These are phyloP conservation scores for Macquaria ambigua DNA, from an alignment of 2,113 vertebrate genomes.

Conservation along the genomic window DNA sequence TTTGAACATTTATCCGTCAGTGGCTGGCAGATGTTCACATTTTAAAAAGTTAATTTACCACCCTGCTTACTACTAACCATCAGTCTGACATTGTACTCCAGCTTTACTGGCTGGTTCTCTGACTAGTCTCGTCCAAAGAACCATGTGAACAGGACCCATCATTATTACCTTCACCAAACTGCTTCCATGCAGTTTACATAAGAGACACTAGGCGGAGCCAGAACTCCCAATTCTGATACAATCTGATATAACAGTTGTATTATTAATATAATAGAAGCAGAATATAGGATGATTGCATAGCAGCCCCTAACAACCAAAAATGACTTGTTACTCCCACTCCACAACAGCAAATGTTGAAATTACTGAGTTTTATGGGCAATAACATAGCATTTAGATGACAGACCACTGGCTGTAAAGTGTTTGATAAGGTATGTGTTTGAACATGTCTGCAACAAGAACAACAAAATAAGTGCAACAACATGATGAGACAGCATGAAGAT, in stretches of 20 bases:
- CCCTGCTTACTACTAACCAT: too few species aligned
- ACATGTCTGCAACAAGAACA: neutral
- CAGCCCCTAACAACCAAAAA: neutral
- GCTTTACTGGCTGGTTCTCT: neutral
- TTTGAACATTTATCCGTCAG: too few species aligned
- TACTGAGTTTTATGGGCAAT: neutral
- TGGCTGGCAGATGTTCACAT: too few species aligned
- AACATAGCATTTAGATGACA: neutral
- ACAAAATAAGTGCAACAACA: neutral
- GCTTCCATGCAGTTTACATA: neutral
- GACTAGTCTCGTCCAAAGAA: neutral
- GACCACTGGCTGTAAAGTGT: neutral
- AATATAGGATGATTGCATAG: neutral
- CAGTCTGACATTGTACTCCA: neutral
- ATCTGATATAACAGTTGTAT: neutral
- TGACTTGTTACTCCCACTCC: neutral
- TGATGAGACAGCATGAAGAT: neutral
- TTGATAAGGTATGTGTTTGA: neutral
- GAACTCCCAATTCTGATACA: neutral
- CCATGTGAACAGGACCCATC: neutral
- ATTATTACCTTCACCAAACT: accelerated
- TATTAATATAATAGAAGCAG: neutral
- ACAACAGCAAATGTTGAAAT: neutral
- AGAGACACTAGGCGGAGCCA: constrained; percentile 41
- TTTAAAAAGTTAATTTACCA: too few species aligned